These are phyloP conservation scores for Phymastichus coffea DNA, from an alignment of 1,140 invertebrate genomes.

Conservation along the genomic window DNA sequence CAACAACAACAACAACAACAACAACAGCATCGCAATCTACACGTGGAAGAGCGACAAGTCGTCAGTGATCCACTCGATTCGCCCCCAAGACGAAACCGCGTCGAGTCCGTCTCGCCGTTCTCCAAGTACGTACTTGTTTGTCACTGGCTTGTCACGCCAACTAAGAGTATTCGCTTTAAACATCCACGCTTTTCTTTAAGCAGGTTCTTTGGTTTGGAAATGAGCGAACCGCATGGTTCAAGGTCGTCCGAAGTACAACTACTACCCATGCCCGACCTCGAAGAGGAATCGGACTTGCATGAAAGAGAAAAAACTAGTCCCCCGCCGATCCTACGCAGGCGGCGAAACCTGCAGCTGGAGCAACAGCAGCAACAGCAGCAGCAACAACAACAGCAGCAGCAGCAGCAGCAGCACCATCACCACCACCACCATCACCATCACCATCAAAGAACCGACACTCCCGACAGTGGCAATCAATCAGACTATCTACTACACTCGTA, in stretches of 20 bases:
- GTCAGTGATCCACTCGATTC: constrained; percentile 38
- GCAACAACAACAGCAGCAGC: not conserved
- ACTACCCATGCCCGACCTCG: constrained; percentile 57
- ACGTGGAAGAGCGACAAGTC: constrained; percentile 34
- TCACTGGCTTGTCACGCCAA: too few species aligned
- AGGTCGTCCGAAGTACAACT: constrained; percentile 51
- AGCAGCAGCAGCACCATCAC: too few species aligned
- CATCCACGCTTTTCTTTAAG: not conserved
- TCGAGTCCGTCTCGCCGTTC: constrained; percentile 43
- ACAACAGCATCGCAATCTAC: constrained; percentile 29
- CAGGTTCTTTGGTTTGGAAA: constrained; percentile 53
- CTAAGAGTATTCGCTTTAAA: too few species aligned
- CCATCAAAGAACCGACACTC: constrained; percentile 42
- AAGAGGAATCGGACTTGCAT: constrained; percentile 39
- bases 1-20: constrained; percentile 13
- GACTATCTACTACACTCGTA: constrained; percentile 45
- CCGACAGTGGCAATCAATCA: constrained; percentile 47
- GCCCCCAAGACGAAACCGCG: constrained; percentile 33
- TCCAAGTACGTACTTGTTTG: constrained; percentile 40
- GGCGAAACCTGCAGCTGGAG: constrained; percentile 35
- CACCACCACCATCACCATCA: too few species aligned
- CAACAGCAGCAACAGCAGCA: not conserved
- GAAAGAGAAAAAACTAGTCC: constrained; percentile 48
- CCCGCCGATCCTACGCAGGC: constrained; percentile 50
- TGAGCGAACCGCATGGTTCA: constrained; percentile 42